phyloP scores from a whole-genome alignment of 2,888 invertebrate species.

The Polia nebulosa region DNA sequence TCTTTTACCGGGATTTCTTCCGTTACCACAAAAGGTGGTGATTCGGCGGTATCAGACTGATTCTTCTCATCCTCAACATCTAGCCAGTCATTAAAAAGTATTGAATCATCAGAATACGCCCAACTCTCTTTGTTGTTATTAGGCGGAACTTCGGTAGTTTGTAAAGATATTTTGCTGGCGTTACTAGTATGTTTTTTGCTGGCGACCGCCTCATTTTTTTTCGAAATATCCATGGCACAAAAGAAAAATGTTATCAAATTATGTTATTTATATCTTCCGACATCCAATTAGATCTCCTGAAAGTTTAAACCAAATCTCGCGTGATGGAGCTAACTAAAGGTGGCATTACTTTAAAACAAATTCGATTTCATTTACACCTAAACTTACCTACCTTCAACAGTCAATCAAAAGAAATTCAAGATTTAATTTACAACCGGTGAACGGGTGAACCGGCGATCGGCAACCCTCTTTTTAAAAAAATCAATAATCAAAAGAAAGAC shows the following conservation, averaged over 20 bases:
- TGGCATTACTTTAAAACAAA: background rate
- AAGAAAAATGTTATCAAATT: background rate
- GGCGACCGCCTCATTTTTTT: background rate
- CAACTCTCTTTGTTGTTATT: background rate
- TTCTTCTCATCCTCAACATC: background rate
- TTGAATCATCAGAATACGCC: background rate
- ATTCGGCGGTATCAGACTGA: background rate
- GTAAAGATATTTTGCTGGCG: constrained; percentile 5
- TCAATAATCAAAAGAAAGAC: background rate
- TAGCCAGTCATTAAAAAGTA: background rate
- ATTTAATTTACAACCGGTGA: background rate
- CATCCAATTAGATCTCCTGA: background rate
- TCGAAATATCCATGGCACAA: background rate
- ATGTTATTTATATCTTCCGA: background rate
- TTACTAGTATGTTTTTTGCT: background rate
- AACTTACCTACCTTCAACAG: background rate
- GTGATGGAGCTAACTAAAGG: too few relatives aligned
- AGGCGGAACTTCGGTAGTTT: background rate
- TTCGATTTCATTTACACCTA: background rate
- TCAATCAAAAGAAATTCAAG: background rate
- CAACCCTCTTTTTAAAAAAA: constrained; percentile 8
- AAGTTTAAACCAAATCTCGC: background rate
- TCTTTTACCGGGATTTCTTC: constrained; percentile 9
- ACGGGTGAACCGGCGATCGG: background rate
- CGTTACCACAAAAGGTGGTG: background rate